These are phyloP conservation scores for Cyrtonyx montezumae DNA, from an alignment of 2,113 vertebrate species.

Conservation along the genomic window DNA sequence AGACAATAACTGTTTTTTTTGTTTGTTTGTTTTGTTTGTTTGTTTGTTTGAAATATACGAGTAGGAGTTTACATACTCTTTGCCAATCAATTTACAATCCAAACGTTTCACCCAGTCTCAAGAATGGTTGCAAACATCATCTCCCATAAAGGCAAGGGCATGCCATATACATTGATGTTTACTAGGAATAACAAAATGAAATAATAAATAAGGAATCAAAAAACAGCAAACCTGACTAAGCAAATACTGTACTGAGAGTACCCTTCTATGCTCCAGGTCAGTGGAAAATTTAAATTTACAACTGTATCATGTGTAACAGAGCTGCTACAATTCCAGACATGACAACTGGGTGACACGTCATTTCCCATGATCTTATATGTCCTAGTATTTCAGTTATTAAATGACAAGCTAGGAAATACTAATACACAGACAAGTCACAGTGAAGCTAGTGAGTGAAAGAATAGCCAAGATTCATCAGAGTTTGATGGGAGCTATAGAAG, in stretches of 20 bases:
- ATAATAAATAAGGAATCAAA: background rate
- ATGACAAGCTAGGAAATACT: constrained; percentile 47
- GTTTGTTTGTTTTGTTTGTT: too few relatives aligned
- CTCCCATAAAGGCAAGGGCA: background rate
- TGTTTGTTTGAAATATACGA: background rate
- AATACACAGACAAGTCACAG: constrained; percentile 22
- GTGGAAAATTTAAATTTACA: constrained; percentile 63
- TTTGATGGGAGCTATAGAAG: constrained; percentile 33
- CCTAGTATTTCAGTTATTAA: constrained; percentile 42
- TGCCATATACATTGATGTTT: background rate
- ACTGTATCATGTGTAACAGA: constrained; percentile 40
- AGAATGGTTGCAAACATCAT: background rate
- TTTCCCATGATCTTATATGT: constrained; percentile 47
- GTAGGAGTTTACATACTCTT: background rate
- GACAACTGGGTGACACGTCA: constrained; percentile 51
- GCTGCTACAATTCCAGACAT: constrained; percentile 46
- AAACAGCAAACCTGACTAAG: constrained; percentile 24
- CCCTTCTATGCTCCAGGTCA: background rate
- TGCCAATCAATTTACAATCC: background rate
- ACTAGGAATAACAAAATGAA: background rate
- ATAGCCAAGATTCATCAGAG: constrained; percentile 32
- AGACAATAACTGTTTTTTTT: background rate
- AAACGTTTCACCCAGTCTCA: background rate
- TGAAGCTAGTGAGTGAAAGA: constrained; percentile 41
- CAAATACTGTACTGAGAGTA: constrained; percentile 34